A percentile compares a stretch with the other conserved stretches of the same genome.
Evolutionary conservation across 2,797 vertebrate species (phyloP).

Genomic region (Mus caroli): DNA sequence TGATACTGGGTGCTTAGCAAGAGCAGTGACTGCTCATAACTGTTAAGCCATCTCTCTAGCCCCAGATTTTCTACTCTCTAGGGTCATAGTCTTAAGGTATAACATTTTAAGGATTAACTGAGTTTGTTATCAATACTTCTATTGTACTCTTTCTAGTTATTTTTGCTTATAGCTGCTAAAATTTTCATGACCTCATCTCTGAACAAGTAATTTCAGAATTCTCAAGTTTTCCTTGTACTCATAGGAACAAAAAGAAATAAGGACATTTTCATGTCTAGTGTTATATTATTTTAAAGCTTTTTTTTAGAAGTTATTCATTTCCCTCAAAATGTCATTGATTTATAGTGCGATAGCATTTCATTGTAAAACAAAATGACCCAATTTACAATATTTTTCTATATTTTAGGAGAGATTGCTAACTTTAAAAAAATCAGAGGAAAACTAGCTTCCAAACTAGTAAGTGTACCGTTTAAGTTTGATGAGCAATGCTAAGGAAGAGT

Average conservation of each 20-base stretch:
- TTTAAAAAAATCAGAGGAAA: background rate
- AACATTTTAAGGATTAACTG: conserved; percentile 14
- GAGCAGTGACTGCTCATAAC: background rate
- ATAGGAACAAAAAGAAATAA: background rate
- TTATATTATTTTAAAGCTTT: background rate
- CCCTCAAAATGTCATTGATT: background rate
- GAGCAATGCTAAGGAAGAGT: background rate
- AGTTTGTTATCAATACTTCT: background rate
- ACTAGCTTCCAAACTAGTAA: background rate
- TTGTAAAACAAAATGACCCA: background rate
- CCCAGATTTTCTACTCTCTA: background rate
- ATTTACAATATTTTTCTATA: conserved; percentile 17
- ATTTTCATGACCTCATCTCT: background rate
- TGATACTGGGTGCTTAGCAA: background rate
- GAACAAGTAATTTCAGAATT: conserved; percentile 15
- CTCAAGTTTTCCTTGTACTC: background rate
- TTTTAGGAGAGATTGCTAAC: conserved; percentile 2
- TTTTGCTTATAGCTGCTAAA: background rate
- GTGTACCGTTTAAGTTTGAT: background rate
- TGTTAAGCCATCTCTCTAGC: background rate
- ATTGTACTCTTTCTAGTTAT: background rate
- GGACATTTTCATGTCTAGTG: background rate
- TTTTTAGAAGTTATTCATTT: background rate
- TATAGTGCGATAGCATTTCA: conserved; percentile 34
- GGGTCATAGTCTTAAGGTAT: background rate